Conservation (phyloP, 2,888 invertebrate genomes). For the Scaptomyza polygonia region DNA sequence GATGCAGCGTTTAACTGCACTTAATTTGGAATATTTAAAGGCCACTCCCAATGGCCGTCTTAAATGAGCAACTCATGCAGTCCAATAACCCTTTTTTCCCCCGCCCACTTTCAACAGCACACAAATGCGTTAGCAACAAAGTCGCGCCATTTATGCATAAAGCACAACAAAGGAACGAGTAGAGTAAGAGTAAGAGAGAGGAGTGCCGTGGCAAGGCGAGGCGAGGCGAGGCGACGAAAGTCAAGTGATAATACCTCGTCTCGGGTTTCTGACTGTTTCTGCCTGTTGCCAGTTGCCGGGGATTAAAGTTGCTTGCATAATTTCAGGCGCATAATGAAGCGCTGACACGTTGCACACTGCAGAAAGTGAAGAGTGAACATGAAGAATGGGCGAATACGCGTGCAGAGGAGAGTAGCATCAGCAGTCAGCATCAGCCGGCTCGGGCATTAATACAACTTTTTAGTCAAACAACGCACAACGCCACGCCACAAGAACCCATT, state of each 20-base stretch:
- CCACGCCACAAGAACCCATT: no score
- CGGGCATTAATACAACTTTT: slow-evolving; percentile 56
- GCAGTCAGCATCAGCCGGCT: slow-evolving; percentile 35
- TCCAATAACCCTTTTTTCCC: background rate
- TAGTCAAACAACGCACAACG: slow-evolving; percentile 30
- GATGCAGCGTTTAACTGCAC: slow-evolving; percentile 18
- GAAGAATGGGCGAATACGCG: background rate
- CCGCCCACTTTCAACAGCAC: background rate
- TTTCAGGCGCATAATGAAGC: slow-evolving; percentile 68
- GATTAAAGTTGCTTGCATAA: slow-evolving; percentile 77
- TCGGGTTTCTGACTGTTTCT: slow-evolving; percentile 29
- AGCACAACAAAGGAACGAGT: slow-evolving; percentile 55
- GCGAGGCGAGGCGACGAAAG: background rate
- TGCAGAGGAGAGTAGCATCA: slow-evolving; percentile 1
- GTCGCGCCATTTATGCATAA: slow-evolving; percentile 70
- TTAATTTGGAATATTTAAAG: slow-evolving; percentile 33
- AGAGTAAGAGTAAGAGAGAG: background rate
- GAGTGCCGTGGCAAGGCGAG: background rate
- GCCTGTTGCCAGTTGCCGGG: slow-evolving; percentile 45
- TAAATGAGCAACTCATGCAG: slow-evolving; percentile 17
- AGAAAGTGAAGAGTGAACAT: background rate
- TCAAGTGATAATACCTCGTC: slow-evolving; percentile 57
- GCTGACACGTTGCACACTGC: slow-evolving; percentile 37
- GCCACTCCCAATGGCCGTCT: slow-evolving; percentile 35
- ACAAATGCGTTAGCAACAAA: slow-evolving; percentile 40